Evolutionary conservation across 2,888 invertebrate species (phyloP).

Genomic region (Nesidiocoris tenuis): DNA sequence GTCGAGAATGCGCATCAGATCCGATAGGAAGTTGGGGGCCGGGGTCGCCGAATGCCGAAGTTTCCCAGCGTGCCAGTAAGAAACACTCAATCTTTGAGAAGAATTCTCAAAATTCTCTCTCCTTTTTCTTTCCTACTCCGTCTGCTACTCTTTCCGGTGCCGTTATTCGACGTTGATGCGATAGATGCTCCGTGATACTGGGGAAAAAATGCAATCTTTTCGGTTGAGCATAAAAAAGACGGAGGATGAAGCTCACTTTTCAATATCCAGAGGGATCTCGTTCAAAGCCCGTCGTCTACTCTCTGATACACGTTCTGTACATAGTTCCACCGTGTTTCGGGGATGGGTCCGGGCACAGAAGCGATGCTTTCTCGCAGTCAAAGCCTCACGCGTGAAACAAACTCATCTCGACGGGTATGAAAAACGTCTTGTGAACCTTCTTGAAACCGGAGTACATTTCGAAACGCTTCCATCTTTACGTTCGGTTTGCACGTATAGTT

Average conservation of each 20-base stretch:
- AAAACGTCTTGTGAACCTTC: neutral
- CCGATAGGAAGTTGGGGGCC: neutral
- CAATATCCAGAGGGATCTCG: neutral
- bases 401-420: neutral
- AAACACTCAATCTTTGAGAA: too few relatives aligned
- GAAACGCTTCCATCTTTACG: neutral
- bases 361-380: neutral
- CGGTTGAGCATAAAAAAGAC: neutral
- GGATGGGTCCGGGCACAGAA: neutral
- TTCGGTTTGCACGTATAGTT: too few relatives aligned
- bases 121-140: too few relatives aligned
- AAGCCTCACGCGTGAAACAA: neutral
- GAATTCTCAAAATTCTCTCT: neutral
- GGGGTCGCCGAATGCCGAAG: neutral
- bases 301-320: neutral
- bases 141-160: neutral
- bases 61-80: neutral
- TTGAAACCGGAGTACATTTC: neutral
- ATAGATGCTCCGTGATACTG: neutral
- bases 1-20: neutral
- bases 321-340: neutral
- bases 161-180: neutral
- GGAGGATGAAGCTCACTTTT: neutral
- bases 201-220: neutral
- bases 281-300: neutral